Conservation (phyloP, 2,888 invertebrate genomes). For the Pogonocherus hispidulus region DNA sequence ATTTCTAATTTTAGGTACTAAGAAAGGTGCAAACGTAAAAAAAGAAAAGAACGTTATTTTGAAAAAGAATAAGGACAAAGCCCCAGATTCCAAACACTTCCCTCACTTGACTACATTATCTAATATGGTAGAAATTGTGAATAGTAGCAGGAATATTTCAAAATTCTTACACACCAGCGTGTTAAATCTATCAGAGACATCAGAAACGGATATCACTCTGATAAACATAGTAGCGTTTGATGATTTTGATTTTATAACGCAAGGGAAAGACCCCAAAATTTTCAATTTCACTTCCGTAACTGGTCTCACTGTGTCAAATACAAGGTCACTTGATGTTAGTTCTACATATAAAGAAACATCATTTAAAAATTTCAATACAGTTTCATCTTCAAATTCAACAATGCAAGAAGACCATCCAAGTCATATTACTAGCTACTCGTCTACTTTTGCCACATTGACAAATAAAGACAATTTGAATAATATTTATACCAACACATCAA, state of each 20-base stretch:
- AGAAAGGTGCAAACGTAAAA: not conserved
- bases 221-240: no score
- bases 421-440: not conserved
- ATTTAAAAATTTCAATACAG: not conserved
- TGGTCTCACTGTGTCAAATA: not conserved
- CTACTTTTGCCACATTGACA: not conserved
- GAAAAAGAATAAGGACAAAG: not conserved
- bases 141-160: not conserved
- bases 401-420: not conserved
- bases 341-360: not conserved
- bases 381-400: not conserved
- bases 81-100: no score
- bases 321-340: not conserved
- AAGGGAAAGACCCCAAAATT: no score
- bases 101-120: not conserved
- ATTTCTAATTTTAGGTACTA: not conserved
- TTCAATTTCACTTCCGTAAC: no score
- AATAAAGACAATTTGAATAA: not conserved
- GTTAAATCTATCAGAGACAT: not conserved
- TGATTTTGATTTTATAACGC: no score
- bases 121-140: not conserved
- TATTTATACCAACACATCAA: no score
- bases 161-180: not conserved
- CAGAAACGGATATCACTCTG: not conserved
- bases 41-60: not conserved